Base-by-base conservation (phyloP, 2,113 vertebrate genomes). In the Calyptommatus sinebrachiatus region DNA sequence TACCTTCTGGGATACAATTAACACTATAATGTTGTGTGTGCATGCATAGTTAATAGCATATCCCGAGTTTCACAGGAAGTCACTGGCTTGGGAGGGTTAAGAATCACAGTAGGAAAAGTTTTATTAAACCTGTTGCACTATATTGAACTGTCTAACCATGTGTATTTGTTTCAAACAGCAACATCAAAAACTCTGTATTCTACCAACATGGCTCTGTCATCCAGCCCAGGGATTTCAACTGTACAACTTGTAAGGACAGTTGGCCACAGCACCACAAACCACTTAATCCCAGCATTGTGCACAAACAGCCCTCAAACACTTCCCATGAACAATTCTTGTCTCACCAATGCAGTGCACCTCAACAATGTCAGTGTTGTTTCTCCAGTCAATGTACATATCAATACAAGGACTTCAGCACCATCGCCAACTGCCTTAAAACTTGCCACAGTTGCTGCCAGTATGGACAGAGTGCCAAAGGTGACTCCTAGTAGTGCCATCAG, bases 381-480 rank as follows among this genome's bases (percentile, higher is more conserved):
- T 84, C 97, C 97, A 3, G 95, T 97, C 94, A 96, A 97, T 88
- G 95, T 95, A 89, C 96, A 96, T 89, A 97, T 96, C 93, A 93
- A 93, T 53, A 94, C 96, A 94, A 94, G 96, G 90, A 96, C 95
- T 94, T 97, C 96, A 73, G 96, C 96, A 80, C 96, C 97, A 68
- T 97, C 95, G 90, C 96, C 96, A 84, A 96, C 97, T 85, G 96
- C 97, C 96, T 97, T 98, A 97, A 98, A 97, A 95, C 96, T 98
- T 26, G 97, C 97, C 95, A 96, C 96, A 75, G 95, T 97, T 75
- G 97, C 97, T 93, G 94, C 95, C 95, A 96, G 93, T 89, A 95
- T 97, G 92, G 96, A 97, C 93, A 95, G 96, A 85, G 96, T 96
- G 95, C 95, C 96, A 95, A 97, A 96, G 94, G 97, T 97, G 92